phyloP scores from a whole-genome alignment of 2,113 vertebrate genomes.

The Etia nguti region DNA sequence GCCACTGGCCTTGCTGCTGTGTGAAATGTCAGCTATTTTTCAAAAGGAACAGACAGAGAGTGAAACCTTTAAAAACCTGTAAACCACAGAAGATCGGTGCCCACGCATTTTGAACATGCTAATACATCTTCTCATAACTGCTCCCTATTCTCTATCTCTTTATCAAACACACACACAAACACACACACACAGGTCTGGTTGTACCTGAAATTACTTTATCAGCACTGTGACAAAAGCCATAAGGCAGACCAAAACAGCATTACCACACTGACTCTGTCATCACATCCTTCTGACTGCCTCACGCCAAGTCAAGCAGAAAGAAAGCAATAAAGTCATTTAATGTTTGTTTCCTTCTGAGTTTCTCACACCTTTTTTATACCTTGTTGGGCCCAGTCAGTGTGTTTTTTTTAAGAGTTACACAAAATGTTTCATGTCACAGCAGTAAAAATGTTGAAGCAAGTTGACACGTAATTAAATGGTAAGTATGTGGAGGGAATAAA shows the following conservation, averaged over 20 bases:
- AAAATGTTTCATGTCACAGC: slow-evolving; percentile 11
- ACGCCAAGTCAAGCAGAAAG: slow-evolving; percentile 8
- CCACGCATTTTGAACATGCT: slow-evolving; percentile 34
- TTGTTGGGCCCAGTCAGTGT: neutral
- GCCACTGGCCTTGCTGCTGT: neutral
- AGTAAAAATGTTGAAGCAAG: slow-evolving; percentile 31
- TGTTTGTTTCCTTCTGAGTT: neutral
- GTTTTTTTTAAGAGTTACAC: neutral
- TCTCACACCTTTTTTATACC: neutral
- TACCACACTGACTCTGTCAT: neutral
- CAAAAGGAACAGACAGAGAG: slow-evolving; percentile 4
- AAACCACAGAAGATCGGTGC: slow-evolving; percentile 51
- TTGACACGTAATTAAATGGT: slow-evolving; percentile 52
- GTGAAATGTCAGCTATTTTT: slow-evolving; percentile 38
- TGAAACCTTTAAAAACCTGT: slow-evolving; percentile 44
- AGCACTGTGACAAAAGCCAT: slow-evolving; percentile 38
- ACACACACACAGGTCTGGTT: neutral
- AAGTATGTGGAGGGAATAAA: slow-evolving; percentile 35
- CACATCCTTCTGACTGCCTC: slow-evolving; percentile 7
- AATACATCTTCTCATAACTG: slow-evolving; percentile 54
- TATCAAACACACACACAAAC: neutral
- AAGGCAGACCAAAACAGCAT: neutral
- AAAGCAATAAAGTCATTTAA: neutral
- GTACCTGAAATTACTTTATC: slow-evolving; percentile 48
- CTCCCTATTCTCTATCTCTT: neutral